Evolutionary conservation across 1,140 invertebrate species (phyloP).

Genomic region (Drosophila nigromelanica): DNA sequence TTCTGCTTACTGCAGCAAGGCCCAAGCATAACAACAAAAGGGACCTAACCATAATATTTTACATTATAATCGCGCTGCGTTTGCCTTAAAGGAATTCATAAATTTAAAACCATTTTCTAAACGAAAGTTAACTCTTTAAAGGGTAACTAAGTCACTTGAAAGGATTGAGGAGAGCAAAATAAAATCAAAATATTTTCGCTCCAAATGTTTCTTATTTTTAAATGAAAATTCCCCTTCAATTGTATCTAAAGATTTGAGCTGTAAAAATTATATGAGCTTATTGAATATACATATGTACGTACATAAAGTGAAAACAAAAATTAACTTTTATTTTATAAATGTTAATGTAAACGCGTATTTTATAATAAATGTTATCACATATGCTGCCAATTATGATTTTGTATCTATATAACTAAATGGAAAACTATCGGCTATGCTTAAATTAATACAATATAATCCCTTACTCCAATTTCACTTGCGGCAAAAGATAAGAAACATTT

Average conservation of each 20-base stretch:
- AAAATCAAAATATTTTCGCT: neutral
- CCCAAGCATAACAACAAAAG: conserved; percentile 13
- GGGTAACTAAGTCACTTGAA: neutral
- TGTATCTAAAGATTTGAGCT: too few relatives aligned
- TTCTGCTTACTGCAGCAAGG: neutral
- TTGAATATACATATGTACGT: neutral
- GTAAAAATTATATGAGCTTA: neutral
- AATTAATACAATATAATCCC: too few relatives aligned
- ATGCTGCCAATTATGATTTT: too few relatives aligned
- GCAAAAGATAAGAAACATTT: too few relatives aligned
- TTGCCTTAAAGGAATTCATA: conserved; percentile 29
- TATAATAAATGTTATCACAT: too few relatives aligned
- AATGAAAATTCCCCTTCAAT: neutral
- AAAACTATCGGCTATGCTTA: too few relatives aligned
- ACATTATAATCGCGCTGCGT: conserved; percentile 12
- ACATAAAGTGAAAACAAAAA: neutral
- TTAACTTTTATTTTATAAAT: too few relatives aligned
- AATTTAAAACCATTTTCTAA: conserved; percentile 21
- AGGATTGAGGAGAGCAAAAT: neutral
- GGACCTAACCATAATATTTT: conserved; percentile 25
- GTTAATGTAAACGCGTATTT: too few relatives aligned
- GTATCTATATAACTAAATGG: too few relatives aligned
- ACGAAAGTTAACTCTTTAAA: conserved; percentile 2
- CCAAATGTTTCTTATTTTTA: neutral
- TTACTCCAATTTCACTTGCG: too few relatives aligned